Conservation (phyloP, 2,113 vertebrate species). For the Telmatochromis sp. region DNA sequence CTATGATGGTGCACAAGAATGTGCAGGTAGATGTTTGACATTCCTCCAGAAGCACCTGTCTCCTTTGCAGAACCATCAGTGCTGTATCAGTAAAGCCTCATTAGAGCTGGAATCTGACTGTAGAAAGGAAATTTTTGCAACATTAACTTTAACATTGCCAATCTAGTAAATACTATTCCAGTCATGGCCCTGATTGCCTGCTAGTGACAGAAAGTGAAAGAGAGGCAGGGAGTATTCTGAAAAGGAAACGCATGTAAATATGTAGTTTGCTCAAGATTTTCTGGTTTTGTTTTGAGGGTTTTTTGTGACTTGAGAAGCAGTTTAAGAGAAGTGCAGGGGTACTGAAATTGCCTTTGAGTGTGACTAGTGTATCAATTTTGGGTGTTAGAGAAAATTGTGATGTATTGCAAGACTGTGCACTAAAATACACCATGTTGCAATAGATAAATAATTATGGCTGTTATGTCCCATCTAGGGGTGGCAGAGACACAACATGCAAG, state of each 20-base stretch:
- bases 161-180: constrained; percentile 81
- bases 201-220: neutral
- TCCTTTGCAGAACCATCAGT: constrained; percentile 69
- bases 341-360: constrained; percentile 6
- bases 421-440: neutral
- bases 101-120: constrained; percentile 77
- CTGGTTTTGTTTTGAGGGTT: fast-evolving
- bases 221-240: neutral
- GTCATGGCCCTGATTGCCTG: constrained; percentile 67
- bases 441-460: neutral
- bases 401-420: neutral
- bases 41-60: constrained; percentile 41
- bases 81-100: constrained; percentile 80
- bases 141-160: constrained; percentile 83
- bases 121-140: constrained; percentile 76
- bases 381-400: neutral
- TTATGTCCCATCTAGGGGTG: neutral
- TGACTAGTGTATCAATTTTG: neutral
- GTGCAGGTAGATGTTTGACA: constrained; percentile 55
- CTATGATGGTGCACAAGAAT: constrained; percentile 51
- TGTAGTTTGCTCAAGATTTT: neutral
- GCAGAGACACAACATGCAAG: neutral
- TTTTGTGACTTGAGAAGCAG: neutral
- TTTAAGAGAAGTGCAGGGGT: constrained; percentile 14
- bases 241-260: neutral